phyloP scores from a whole-genome alignment of 2,113 vertebrate genomes.

The Platichthys flesus region DNA sequence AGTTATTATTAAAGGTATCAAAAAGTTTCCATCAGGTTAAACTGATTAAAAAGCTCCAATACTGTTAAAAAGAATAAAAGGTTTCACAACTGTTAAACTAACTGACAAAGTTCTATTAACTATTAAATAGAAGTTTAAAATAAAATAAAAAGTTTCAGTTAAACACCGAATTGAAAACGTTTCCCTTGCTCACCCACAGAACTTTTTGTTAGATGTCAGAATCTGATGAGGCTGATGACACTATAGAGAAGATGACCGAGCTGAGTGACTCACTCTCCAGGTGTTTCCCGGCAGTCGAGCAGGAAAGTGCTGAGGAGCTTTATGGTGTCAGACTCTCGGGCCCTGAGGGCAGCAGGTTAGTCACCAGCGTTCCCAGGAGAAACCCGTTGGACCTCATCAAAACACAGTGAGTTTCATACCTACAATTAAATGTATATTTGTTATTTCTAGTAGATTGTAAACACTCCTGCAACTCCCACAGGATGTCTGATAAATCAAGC shows the following conservation, averaged over 20 bases:
- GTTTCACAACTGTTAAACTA: no score
- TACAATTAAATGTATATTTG: no score
- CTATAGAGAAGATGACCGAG: no score
- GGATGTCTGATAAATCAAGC: not conserved
- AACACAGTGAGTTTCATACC: conserved; percentile 26
- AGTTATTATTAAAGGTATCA: no score
- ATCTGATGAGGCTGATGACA: no score
- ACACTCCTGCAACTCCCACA: not conserved
- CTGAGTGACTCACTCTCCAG: conserved; percentile 36
- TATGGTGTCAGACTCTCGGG: no score
- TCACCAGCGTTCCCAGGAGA: not conserved
- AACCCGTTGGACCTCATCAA: not conserved
- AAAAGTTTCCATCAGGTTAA: no score
- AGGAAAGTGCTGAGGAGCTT: not conserved
- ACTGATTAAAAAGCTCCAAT: no score
- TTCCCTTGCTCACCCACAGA: not conserved
- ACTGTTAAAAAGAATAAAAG: no score
- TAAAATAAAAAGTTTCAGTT: no score
- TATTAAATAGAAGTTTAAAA: not conserved
- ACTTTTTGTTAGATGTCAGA: not conserved
- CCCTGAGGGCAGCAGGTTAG: not conserved
- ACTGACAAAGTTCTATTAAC: no score
- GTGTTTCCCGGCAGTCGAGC: not conserved
- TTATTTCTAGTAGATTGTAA: not conserved
- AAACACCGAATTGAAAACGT: not conserved